Percentiles rank a stretch among this genome's conserved stretches.
Conservation (phyloP, 2,113 vertebrate genomes). For the Poeciliopsis retropinna region DNA sequence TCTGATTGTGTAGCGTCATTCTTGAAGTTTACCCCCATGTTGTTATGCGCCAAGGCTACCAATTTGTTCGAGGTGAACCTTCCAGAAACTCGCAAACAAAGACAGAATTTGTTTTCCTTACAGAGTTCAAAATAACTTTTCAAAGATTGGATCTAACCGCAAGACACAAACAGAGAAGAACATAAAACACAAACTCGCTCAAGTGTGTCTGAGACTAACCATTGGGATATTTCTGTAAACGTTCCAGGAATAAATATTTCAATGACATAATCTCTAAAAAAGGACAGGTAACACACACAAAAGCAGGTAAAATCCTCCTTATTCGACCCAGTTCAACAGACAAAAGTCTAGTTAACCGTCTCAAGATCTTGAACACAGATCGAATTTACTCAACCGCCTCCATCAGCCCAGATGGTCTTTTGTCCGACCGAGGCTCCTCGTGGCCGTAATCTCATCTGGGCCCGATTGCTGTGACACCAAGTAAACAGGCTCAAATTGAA, state of each 20-base stretch:
- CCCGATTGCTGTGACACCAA: slow-evolving; percentile 55
- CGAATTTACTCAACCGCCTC: slow-evolving; percentile 37
- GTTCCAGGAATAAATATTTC: neutral
- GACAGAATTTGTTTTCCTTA: slow-evolving; percentile 53
- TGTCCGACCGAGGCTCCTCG: slow-evolving; percentile 39
- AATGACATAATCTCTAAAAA: too few relatives aligned
- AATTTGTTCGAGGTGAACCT: slow-evolving; percentile 51
- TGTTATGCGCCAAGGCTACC: slow-evolving; percentile 18
- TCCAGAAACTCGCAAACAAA: slow-evolving; percentile 53
- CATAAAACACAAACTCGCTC: slow-evolving; percentile 27
- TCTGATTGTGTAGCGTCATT: neutral
- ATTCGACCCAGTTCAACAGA: slow-evolving; percentile 26
- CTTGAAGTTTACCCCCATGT: too few relatives aligned
- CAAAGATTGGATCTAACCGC: slow-evolving; percentile 39
- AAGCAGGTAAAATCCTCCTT: neutral
- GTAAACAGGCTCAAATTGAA: slow-evolving; percentile 55
- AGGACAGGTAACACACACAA: neutral
- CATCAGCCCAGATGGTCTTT: slow-evolving; percentile 54
- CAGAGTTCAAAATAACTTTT: slow-evolving; percentile 59
- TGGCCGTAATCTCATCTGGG: slow-evolving; percentile 63
- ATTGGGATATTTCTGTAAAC: neutral
- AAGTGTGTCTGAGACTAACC: neutral
- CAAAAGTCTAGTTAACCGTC: slow-evolving; percentile 21
- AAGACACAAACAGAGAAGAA: slow-evolving; percentile 29
- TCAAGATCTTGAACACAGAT: slow-evolving; percentile 33